Conservation (phyloP, 2,888 invertebrate species). For the Morpho helenor region DNA sequence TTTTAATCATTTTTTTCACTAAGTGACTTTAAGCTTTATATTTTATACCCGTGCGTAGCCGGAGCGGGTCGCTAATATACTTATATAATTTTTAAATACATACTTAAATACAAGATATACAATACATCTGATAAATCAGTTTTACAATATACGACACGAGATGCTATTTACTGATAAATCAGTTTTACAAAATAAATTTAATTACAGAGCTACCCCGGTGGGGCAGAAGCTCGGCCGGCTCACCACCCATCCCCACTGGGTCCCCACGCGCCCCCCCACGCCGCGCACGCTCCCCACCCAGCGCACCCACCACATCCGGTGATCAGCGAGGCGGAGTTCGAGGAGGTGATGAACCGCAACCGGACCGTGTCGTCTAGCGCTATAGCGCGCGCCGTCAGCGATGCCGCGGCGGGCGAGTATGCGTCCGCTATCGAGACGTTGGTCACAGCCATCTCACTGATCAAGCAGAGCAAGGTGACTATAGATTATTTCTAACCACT, state of each 20-base stretch:
- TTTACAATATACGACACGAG: too few species aligned
- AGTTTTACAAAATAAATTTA: background rate
- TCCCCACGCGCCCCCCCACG: conserved; percentile 36
- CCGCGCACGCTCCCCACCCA: conserved; percentile 33
- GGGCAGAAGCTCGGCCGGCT: conserved; percentile 40
- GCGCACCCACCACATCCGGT: conserved; percentile 46
- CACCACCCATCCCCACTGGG: conserved; percentile 38
- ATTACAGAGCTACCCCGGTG: conserved; percentile 44
- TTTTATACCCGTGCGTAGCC: too few species aligned
- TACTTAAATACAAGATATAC: too few species aligned
- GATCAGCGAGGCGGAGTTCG: conserved; percentile 96
- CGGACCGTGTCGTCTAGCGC: conserved; percentile 98
- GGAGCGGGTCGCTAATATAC: too few species aligned
- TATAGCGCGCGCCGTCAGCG: conserved; percentile 97
- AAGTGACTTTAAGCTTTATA: too few species aligned
- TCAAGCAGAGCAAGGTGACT: conserved; percentile 95
- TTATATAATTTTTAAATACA: too few species aligned
- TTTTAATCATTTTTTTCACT: too few species aligned
- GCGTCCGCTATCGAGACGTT: conserved; percentile 99
- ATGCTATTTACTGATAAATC: too few species aligned
- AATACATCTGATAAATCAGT: too few species aligned
- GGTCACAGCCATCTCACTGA: conserved; percentile 98
- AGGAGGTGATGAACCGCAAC: conserved; percentile 98
- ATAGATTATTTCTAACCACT: background rate
- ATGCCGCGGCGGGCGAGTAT: conserved; percentile 98